Evolutionary conservation across 2,113 vertebrate species (phyloP).

Genomic region (Eurystomus gularis): DNA sequence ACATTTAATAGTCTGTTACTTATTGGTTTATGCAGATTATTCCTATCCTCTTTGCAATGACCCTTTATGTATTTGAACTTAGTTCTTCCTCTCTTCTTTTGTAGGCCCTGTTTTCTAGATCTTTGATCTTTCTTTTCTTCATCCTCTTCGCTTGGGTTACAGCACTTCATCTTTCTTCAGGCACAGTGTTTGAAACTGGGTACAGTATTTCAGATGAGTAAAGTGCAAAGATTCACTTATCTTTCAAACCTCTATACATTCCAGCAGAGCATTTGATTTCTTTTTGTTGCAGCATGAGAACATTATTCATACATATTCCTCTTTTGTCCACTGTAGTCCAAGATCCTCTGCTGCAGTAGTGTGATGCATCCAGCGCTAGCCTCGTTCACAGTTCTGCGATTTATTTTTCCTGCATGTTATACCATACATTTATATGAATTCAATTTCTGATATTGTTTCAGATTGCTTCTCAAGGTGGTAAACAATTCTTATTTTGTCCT

Average conservation of each 20-base stretch:
- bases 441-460: background rate
- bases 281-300: background rate
- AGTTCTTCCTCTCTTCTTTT: background rate
- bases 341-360: background rate
- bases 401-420: background rate
- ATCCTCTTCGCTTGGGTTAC: background rate
- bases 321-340: background rate
- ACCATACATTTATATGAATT: background rate
- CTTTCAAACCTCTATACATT: background rate
- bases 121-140: background rate
- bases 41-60: background rate
- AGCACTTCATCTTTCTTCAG: background rate
- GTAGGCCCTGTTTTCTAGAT: background rate
- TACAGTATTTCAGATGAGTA: background rate
- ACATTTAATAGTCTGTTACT: background rate
- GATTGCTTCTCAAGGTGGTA: background rate
- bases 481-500: background rate
- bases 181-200: background rate
- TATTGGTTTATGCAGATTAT: background rate
- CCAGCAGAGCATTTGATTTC: background rate
- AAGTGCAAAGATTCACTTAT: background rate
- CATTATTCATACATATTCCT: background rate
- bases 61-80: background rate
- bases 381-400: background rate
- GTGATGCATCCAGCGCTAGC: background rate